A percentile compares a stretch with the other conserved stretches of the same genome.
Conservation (phyloP, 2,797 vertebrate genomes). For the Pachyuromys duprasi region DNA sequence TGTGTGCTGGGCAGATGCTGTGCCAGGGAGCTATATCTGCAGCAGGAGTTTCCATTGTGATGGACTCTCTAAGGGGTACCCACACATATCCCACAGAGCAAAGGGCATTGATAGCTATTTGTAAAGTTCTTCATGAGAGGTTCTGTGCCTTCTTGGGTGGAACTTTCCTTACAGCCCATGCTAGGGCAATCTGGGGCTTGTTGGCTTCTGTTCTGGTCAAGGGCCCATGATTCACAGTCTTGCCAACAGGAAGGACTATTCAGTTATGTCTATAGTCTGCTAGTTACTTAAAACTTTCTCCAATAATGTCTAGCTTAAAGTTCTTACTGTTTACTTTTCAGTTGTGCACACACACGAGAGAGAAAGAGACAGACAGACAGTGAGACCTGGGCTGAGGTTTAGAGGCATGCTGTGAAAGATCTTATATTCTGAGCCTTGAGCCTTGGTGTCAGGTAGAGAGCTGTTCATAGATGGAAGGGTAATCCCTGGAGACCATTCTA, state of each 20-base stretch:
- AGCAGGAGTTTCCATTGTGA: background rate
- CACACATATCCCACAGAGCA: background rate
- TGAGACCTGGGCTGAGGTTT: background rate
- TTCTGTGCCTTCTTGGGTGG: background rate
- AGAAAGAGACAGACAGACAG: background rate
- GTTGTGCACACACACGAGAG: background rate
- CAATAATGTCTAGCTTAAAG: background rate
- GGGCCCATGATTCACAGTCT: background rate
- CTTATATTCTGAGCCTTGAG: background rate
- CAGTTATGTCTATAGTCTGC: background rate
- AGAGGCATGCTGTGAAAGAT: background rate
- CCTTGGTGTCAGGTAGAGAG: background rate
- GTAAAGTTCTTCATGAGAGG: background rate
- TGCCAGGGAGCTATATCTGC: background rate
- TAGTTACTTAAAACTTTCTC: constrained; percentile 19
- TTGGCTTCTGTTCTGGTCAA: background rate
- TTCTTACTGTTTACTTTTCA: background rate
- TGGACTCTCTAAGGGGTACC: background rate
- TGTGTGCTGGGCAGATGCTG: background rate
- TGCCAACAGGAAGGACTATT: background rate
- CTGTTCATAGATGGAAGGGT: background rate
- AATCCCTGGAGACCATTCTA: background rate
- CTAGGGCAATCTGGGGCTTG: background rate
- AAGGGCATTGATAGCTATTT: background rate
- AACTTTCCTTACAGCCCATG: background rate